Evolutionary conservation across 2,113 vertebrate species (phyloP).

Genomic region (Grantiella picta): DNA sequence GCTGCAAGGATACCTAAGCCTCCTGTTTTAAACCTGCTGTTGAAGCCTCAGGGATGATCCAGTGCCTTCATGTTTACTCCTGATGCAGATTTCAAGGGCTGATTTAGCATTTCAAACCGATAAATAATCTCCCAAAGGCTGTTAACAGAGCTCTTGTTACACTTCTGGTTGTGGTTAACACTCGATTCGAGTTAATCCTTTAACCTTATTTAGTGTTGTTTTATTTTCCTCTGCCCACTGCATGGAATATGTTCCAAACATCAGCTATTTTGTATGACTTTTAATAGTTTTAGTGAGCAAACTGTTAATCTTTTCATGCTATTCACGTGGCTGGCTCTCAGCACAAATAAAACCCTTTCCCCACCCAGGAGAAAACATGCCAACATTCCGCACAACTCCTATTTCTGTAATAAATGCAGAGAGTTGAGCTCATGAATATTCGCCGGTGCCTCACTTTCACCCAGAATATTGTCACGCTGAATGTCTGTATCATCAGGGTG

Average conservation of each 20-base stretch:
- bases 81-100: background rate
- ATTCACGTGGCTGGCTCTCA: background rate
- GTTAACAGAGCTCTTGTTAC: background rate
- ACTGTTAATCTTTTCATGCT: background rate
- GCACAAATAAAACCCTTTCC: background rate
- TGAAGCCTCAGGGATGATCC: background rate
- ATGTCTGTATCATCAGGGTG: conserved; percentile 31
- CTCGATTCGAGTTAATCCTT: background rate
- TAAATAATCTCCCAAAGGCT: background rate
- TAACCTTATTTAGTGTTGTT: background rate
- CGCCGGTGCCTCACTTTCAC: conserved; percentile 44
- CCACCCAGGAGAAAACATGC: background rate
- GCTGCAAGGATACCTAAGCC: background rate
- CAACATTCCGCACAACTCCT: background rate
- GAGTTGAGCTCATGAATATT: conserved; percentile 57
- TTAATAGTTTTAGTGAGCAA: background rate
- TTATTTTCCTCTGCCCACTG: background rate
- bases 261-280: background rate
- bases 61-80: background rate
- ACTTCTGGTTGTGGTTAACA: background rate
- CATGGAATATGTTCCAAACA: background rate
- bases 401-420: conserved; percentile 43
- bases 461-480: background rate
- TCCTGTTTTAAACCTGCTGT: background rate
- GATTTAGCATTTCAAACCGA: background rate